Evolutionary conservation across 2,888 invertebrate species (phyloP), one percentile per base, ranked within the genome.

Genomic region (Drosophila birchii): DNA sequence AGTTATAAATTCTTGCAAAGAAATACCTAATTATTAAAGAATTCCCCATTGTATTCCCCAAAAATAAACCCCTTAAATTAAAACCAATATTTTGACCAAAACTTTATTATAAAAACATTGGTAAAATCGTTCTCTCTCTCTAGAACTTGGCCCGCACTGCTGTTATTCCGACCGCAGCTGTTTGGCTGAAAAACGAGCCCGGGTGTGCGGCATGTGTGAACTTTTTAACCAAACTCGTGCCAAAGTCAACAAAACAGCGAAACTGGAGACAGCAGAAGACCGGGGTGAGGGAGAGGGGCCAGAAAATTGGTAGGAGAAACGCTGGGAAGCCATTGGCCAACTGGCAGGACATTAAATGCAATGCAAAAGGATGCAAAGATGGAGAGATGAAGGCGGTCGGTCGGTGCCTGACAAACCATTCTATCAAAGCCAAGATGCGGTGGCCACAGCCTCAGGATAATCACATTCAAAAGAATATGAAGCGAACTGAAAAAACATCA

Each of bases 391-490:
- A 8, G 38, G 39, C 34, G 39, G 45, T 39, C 16, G 49, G 49
- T 60, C 41, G 63, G 36, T 49, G 59, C 36, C 26, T 59, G 70
- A 62, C 72, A 71, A 71, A 72, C 71, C 73, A 56, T 72, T 84
- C 84, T 85, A 85, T 85, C 89, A 84, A 84, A 88, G 87, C 78
- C 78, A 81, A 82, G 85, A 80, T 81, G 79, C 75, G 70, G 78
- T 76, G 80, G 73, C 86, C 83, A 83, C 76, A 78, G 84, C 86
- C 86, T 85, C 75, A 71, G 89, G 86, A 88, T 86, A 89, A 86
- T 89, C 89, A 85, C 86, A 86, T 88, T 85, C 84, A 85, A 85
- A 84, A 77, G 85, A 78, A 85, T 88, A 76, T 84, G 89, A 85
- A 88, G 89, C 84, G 81, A 78, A 75, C 81, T 86, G 76, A 76